A percentile compares a stretch with the other conserved stretches of the same genome.
These are phyloP conservation scores for Ictidomys tridecemlineatus DNA, from an alignment of 2,113 vertebrate species.

Conservation along the genomic window DNA sequence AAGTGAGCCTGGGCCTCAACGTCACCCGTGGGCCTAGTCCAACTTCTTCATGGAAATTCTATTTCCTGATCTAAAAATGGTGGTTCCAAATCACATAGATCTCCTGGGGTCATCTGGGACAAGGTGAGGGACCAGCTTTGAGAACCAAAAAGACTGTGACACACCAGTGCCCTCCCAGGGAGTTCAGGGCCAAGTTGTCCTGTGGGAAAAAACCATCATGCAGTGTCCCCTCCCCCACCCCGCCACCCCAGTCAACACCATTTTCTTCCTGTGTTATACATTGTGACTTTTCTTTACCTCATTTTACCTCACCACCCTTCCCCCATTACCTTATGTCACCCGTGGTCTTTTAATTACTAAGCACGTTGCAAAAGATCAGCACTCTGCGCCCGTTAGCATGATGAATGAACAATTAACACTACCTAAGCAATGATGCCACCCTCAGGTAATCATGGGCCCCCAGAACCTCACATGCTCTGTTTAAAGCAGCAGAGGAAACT, in stretches of 20 bases:
- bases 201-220: not conserved
- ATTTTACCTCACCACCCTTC: conserved; percentile 53
- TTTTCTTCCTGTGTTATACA: not conserved
- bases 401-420: conserved; percentile 82
- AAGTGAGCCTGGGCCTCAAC: not conserved
- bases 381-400: conserved; percentile 78
- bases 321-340: conserved; percentile 72
- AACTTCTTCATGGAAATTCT: not conserved
- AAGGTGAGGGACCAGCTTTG: not conserved
- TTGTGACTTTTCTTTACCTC: conserved; percentile 70
- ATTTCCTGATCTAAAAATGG: not conserved
- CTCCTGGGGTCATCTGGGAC: not conserved
- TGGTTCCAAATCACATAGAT: not conserved
- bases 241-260: no score
- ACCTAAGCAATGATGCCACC: conserved; percentile 77
- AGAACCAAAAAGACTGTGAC: not conserved
- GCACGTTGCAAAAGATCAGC: conserved; percentile 71
- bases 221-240: not conserved
- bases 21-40: not conserved
- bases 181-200: not conserved
- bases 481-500: not conserved
- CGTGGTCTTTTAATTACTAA: conserved; percentile 79
- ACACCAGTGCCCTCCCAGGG: not conserved
- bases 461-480: no score
- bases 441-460: not conserved